A percentile compares a stretch with the other conserved stretches of the same genome.
Conservation (phyloP, 1,140 invertebrate species). For the Procambarus clarkii region DNA sequence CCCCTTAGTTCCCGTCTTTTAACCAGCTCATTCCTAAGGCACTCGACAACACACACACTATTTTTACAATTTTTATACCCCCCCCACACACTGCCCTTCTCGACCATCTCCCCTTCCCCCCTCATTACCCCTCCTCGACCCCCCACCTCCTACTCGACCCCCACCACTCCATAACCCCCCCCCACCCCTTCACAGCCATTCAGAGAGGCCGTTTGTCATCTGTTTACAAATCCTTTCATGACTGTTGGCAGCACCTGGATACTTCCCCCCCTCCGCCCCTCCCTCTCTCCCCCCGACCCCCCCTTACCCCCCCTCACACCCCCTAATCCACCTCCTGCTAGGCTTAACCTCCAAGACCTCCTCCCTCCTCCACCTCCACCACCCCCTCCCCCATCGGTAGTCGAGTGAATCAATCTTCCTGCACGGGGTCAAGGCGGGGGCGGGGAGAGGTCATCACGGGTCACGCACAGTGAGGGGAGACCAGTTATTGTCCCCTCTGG, state of each 20-base stretch:
- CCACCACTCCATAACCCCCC: not conserved
- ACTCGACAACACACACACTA: too few relatives aligned
- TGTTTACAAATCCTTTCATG: slow-evolving; percentile 21
- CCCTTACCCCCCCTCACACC: not conserved
- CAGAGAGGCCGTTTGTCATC: slow-evolving; percentile 2
- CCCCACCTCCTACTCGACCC: not conserved
- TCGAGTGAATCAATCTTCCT: not conserved
- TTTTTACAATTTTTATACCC: too few relatives aligned
- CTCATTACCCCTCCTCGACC: not conserved
- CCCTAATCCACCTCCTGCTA: not conserved
- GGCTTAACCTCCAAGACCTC: too few relatives aligned
- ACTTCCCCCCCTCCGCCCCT: not conserved
- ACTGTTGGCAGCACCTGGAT: not conserved
- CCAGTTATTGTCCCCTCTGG: too few relatives aligned
- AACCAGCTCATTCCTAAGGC: too few relatives aligned
- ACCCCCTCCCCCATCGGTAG: too few relatives aligned
- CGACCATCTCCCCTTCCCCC: too few relatives aligned
- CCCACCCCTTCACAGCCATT: not conserved
- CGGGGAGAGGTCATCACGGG: too few relatives aligned
- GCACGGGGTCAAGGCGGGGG: too few relatives aligned
- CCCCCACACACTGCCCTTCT: too few relatives aligned
- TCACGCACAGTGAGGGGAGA: too few relatives aligned
- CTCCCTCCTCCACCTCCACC: too few relatives aligned
- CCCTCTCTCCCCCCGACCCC: not conserved
- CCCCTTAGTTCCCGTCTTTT: not conserved